Evolutionary conservation across 2,113 vertebrate species (phyloP), one percentile per base, ranked within the genome.

Genomic region (Eleginops maclovinus): DNA sequence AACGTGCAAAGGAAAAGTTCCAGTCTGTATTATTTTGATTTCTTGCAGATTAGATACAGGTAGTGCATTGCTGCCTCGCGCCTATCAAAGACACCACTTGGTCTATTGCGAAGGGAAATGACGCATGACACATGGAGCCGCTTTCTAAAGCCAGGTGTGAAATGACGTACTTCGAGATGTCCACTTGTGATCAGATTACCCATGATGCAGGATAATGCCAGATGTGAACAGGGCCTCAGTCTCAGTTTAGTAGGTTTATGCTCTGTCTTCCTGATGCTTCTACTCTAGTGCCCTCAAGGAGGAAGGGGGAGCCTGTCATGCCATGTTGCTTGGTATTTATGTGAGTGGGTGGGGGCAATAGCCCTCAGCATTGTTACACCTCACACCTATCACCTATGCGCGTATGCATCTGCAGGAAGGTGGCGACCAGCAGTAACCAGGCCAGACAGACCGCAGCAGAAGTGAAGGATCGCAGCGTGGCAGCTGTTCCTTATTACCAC

Each of bases 251-350:
- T 28, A 31, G 21, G 40, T 54, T 71, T 43, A 31, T 43, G 24
- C 26, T 21, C 5, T 4, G 15, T 60, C 15, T n/a, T 17, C 22
- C 66, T n/a, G 40, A 50, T 53, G 58, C 47, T 60, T 46, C 22
- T 5, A 2, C 28, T 58, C 3, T 0, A 46, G 40, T 43, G 41
- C 10, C 36, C 66, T 40, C 4, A 2, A 79, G 77, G 22, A 56
- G 16, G 8, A n/a, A n/a, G 68, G 19, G 50, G 61, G 43, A 82
- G 55, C 13, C 51, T 77, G 82, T 83, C 89, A 87, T 10, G 72
- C 50, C 40, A 44, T 56, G 77, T 84, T 40, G 73, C 40, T 63
- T 90, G 77, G 66, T 85, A 80, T 85, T 86, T 85, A 74, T 17
- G 28, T 78, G 84, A 86, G 74, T 21, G 50, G 24, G 40, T 59